Evolutionary conservation across 2,888 invertebrate genomes (phyloP), one percentile per base, ranked within the genome.

Genomic region (Leucoma salicis): DNA sequence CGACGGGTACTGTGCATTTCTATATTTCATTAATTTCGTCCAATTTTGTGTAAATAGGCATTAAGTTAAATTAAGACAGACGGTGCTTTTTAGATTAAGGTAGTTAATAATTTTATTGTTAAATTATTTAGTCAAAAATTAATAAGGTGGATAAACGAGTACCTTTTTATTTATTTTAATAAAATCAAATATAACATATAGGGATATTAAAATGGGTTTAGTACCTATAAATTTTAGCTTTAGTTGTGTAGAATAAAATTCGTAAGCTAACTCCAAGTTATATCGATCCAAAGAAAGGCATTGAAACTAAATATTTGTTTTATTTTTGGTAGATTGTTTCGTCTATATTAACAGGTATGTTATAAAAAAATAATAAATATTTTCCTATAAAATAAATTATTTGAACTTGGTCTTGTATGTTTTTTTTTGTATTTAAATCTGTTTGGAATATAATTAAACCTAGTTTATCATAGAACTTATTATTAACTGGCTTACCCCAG

Each of bases 1-100:
- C 85, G 89, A 89, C 88, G 89, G 89, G 89, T 87, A 82, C 77
- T 81, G 82, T 85, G 87, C 85, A 86, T 87, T 87, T 82, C 74
- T 72, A 41, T 55, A 51, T 56, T 62, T 64, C 63, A 73, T 68
- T 78, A 72, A 2, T 69, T 74, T 70, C 82, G 86, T 88, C 85
- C 84, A 84, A 82, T 87, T 84, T 87, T 87, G 87, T 86, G 83
- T 57, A 81, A 33, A 78, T 29, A 29, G 11, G 11, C 11, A 83
- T 78, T n/a, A n/a, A 74, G 57, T n/a, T n/a, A n/a, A n/a, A n/a
- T n/a, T 62, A 44, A 65, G 64, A 58, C 70, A 59, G 66, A 67
- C 49, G 81, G 81, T 85, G 82, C 78, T 86, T 67, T 70, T 69
- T 72, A 78, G 65, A 49, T 28, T 81, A 72, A 70, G n/a, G 67